Evolutionary conservation across 37 sponge, comb jelly and placozoan genomes (phyloP).

Genomic region (Ephydatia muelleri): DNA sequence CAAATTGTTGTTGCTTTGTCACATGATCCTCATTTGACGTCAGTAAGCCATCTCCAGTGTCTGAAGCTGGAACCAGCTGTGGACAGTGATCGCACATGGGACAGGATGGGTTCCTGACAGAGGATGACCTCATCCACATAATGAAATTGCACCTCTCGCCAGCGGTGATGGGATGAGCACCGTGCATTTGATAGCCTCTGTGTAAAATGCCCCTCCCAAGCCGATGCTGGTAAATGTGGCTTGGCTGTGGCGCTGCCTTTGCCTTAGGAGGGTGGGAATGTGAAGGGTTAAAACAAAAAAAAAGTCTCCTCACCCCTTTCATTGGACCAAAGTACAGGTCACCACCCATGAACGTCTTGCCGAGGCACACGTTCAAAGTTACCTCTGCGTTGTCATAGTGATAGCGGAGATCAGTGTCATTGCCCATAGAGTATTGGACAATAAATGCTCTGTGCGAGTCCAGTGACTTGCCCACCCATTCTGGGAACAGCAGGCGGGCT

Average conservation of each 20-base stretch:
- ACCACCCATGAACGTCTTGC: constrained; percentile 71
- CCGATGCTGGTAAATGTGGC: constrained; percentile 44
- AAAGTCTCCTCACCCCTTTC: constrained; percentile 34
- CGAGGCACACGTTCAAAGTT: constrained; percentile 84
- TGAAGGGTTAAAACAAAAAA: background rate
- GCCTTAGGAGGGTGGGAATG: background rate
- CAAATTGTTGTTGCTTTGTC: background rate
- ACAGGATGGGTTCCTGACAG: constrained; percentile 71
- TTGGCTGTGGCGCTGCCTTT: background rate
- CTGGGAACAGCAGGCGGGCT: constrained; percentile 70
- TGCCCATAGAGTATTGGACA: constrained; percentile 67
- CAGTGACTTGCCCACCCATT: constrained; percentile 68
- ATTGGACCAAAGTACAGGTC: constrained; percentile 77
- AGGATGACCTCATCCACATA: constrained; percentile 84
- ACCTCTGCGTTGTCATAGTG: constrained; percentile 95
- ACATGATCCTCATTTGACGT: too few relatives aligned
- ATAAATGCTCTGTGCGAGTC: constrained; percentile 81
- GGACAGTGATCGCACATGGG: constrained; percentile 78
- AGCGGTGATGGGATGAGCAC: constrained; percentile 49
- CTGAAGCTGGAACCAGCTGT: constrained; percentile 47
- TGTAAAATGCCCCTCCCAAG: constrained; percentile 70
- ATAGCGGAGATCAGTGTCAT: constrained; percentile 71
- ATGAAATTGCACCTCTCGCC: constrained; percentile 83
- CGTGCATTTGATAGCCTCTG: constrained; percentile 77
- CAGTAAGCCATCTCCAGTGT: constrained; percentile 73